Conservation (phyloP, 2,888 invertebrate species). For the Lasioglossum malachurum region DNA sequence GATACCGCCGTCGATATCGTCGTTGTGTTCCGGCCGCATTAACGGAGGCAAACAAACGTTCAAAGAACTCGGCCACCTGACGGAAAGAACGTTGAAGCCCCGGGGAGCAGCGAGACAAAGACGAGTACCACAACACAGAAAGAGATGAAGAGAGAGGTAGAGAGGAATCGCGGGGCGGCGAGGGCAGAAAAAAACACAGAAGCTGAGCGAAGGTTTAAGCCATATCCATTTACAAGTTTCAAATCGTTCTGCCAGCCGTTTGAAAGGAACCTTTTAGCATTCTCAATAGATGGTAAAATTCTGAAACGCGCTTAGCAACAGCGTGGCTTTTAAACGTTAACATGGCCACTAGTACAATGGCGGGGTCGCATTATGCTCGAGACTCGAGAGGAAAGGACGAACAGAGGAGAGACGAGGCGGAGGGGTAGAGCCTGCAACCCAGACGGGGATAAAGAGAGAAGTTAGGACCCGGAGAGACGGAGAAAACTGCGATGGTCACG, state of each 20-base stretch:
- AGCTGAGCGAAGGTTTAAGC: constrained; percentile 69
- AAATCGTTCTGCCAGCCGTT: constrained; percentile 79
- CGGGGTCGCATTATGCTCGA: constrained; percentile 81
- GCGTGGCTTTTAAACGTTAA: constrained; percentile 80
- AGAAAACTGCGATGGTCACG: constrained; percentile 55
- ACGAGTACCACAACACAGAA: constrained; percentile 23
- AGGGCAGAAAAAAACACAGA: constrained; percentile 42
- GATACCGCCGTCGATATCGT: not conserved
- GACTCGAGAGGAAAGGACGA: constrained; percentile 55
- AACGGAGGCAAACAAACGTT: constrained; percentile 57
- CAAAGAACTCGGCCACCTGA: constrained; percentile 48
- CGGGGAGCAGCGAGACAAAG: constrained; percentile 12
- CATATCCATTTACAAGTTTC: constrained; percentile 81
- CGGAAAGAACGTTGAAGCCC: constrained; percentile 26
- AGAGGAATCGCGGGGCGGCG: not conserved
- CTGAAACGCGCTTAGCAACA: constrained; percentile 75
- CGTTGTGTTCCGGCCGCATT: constrained; percentile 14
- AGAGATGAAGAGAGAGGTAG: constrained; percentile 34
- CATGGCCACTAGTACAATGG: constrained; percentile 76
- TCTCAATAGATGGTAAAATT: constrained; percentile 78
- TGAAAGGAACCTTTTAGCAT: constrained; percentile 81
- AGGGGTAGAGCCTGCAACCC: constrained; percentile 16
- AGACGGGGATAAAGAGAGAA: constrained; percentile 31
- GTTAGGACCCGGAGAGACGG: constrained; percentile 51
- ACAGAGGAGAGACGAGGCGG: constrained; percentile 33